Evolutionary conservation across 2,113 vertebrate genomes (phyloP).

Genomic region (Brachyhypopomus gauderio): DNA sequence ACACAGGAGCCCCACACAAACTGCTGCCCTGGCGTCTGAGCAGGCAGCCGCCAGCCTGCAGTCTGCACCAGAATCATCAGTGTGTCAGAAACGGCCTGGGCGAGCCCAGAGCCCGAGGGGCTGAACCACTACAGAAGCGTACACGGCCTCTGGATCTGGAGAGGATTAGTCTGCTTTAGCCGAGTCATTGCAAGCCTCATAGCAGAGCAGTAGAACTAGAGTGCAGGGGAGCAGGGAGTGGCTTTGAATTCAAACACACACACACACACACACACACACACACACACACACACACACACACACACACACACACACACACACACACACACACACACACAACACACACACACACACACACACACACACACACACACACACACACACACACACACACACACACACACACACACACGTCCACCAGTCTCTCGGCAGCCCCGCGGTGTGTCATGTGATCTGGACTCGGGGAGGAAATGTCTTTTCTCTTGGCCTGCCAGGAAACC

Average conservation of each 20-base stretch:
- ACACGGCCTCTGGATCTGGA: constrained; percentile 15
- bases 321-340: constrained; percentile 42
- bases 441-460: constrained; percentile 73
- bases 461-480: constrained; percentile 77
- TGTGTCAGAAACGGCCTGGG: too few relatives aligned
- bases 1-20: not conserved
- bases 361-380: constrained; percentile 38
- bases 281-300: constrained; percentile 44
- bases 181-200: constrained; percentile 29
- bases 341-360: constrained; percentile 45
- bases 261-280: constrained; percentile 41
- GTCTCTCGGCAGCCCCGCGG: constrained; percentile 67
- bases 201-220: constrained; percentile 39
- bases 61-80: too few relatives aligned
- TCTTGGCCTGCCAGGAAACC: constrained; percentile 74
- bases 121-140: too few relatives aligned
- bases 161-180: constrained; percentile 43
- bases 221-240: constrained; percentile 54
- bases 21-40: not conserved
- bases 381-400: constrained; percentile 48
- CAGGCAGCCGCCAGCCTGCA: not conserved
- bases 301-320: constrained; percentile 43
- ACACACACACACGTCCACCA: constrained; percentile 60
- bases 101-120: too few relatives aligned
- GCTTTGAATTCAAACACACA: constrained; percentile 41